Base-by-base conservation (phyloP, 2,113 vertebrate species). In the Sardina pilchardus region DNA sequence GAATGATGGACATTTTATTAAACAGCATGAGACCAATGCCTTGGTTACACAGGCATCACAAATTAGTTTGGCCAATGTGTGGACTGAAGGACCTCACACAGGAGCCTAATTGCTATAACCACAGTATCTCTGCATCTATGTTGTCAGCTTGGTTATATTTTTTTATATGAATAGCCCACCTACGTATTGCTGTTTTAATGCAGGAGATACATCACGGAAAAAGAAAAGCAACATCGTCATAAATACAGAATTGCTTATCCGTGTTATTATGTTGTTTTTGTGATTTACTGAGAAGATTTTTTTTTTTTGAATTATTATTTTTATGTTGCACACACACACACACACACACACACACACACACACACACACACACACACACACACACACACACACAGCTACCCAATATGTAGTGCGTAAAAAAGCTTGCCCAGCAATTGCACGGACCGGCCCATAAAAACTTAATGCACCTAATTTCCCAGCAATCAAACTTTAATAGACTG, bases 401-500 rank as follows among this genome's bases (percentile, higher is more conserved):
- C 94, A 93, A 94, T 94, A 93, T 92, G 94, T 92, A 95, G 93
- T 92, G 96, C 96, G 97, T 97, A 97, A 98, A 78, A 78, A 98
- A 98, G 97, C 96, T 89, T 97, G 96, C 97, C 96, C 94, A 95
- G 96, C 94, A 96, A 96, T 97, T 94, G 96, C 96, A 96, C 95
- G 94, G 95, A 96, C 96, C 96, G 97, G 95, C 95, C 95, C 96
- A 97, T 98, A 96, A 98, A 98, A 97, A 96, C 95, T 93, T 94
- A 94, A 94, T 94, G 88, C 94, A 96, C 95, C 96, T 97, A 97
- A 97, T 97, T 96, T 97, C 94, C 96, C 96, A 96, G 97, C 97
- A 97, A 98, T 98, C 97, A 98, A 97, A 98, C 95, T 97, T 98
- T 98, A 98, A 99, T 98, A 96, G 97, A 98, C 96, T 96, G 95